Evolutionary conservation across 92 coral and sea anemone species (phyloP).

Genomic region (Isaurus tuberculatus): DNA sequence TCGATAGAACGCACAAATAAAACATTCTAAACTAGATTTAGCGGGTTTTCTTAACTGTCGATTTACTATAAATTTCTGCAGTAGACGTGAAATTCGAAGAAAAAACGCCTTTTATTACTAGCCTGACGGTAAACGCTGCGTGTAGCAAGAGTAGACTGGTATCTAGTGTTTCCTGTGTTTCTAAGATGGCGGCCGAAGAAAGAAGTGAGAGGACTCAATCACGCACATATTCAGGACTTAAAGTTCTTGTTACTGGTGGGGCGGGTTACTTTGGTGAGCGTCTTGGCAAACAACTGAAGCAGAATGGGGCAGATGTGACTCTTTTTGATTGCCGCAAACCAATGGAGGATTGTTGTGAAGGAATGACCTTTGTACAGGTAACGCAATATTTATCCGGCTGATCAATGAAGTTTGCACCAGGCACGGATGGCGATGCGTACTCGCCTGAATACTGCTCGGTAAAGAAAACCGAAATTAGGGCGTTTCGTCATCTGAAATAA

Average conservation of each 20-base stretch:
- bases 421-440: neutral
- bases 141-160: conserved; percentile 29
- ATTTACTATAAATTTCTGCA: too few relatives aligned
- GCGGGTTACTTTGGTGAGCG: conserved; percentile 80
- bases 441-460: too few relatives aligned
- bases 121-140: neutral
- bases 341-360: conserved; percentile 48
- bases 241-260: conserved; percentile 79
- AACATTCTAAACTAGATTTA: too few relatives aligned
- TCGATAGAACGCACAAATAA: too few relatives aligned
- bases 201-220: neutral
- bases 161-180: neutral
- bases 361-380: conserved; percentile 67
- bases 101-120: too few relatives aligned
- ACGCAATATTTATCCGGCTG: neutral
- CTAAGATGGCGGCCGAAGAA: conserved; percentile 54
- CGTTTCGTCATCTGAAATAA: neutral
- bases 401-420: neutral
- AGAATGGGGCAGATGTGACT: conserved; percentile 72
- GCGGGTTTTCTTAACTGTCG: too few relatives aligned
- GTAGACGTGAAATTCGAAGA: too few relatives aligned
- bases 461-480: neutral
- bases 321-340: conserved; percentile 75
- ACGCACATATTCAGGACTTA: conserved; percentile 31
- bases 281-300: conserved; percentile 69